Conservation (phyloP, 2,888 invertebrate species). For the Caenorhabditis plicata region DNA sequence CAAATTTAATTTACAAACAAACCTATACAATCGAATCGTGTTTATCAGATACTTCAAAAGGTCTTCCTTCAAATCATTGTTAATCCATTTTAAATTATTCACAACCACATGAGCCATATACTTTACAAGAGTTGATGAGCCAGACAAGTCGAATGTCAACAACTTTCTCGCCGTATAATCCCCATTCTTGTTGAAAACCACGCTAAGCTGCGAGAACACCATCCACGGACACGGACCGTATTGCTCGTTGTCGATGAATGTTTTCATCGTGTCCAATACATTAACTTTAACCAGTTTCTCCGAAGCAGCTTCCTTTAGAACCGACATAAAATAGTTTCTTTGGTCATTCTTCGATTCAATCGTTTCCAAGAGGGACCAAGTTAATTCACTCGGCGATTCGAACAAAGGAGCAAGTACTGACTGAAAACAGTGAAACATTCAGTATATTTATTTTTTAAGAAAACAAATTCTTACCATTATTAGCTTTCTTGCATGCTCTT, state of each 20-base stretch:
- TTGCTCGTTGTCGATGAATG: neutral
- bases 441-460: neutral
- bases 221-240: constrained; percentile 16
- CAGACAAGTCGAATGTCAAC: constrained; percentile 12
- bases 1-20: no score
- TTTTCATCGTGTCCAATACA: constrained; percentile 23
- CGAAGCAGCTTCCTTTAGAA: constrained; percentile 16
- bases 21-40: constrained; percentile 6
- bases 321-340: constrained; percentile 21
- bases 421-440: neutral
- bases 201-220: constrained; percentile 30
- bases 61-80: neutral
- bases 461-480: constrained; percentile 8
- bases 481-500: constrained; percentile 16
- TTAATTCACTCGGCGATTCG: constrained; percentile 16
- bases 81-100: constrained; percentile 9
- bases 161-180: neutral
- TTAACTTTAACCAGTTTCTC: constrained; percentile 10
- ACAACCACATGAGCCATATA: constrained; percentile 22
- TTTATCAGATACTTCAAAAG: constrained; percentile 1
- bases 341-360: constrained; percentile 14
- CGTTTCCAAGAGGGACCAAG: constrained; percentile 21
- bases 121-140: constrained; percentile 2
- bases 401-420: constrained; percentile 19
- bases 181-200: constrained; percentile 4